Conservation (phyloP, 1,140 invertebrate species). For the Temnothorax longispinosus region DNA sequence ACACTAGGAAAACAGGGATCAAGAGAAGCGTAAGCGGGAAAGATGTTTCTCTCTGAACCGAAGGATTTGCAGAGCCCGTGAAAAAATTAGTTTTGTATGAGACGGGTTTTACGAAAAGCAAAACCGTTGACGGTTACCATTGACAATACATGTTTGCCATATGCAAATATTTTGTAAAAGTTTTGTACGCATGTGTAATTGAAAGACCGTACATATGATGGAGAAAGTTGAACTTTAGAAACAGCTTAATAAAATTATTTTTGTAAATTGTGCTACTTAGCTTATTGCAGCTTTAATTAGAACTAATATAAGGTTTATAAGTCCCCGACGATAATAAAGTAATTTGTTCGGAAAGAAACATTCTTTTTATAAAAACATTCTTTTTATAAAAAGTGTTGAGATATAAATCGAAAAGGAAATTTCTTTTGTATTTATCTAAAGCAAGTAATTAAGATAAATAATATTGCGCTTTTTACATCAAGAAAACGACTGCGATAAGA, state of each 20-base stretch:
- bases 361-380: not conserved
- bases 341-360: not conserved
- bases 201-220: not conserved
- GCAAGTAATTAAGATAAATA: constrained; percentile 44
- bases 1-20: constrained; percentile 72
- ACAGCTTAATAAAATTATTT: not conserved
- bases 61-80: constrained; percentile 43
- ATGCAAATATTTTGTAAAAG: not conserved
- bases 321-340: not conserved
- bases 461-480: constrained; percentile 6
- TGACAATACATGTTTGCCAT: not conserved
- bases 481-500: not conserved
- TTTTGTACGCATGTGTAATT: not conserved
- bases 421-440: not conserved
- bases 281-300: not conserved
- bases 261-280: not conserved
- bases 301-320: not conserved
- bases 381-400: not conserved
- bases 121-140: not conserved
- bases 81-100: constrained; percentile 62
- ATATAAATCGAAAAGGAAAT: constrained; percentile 20
- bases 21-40: constrained; percentile 53
- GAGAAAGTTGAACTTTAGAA: not conserved
- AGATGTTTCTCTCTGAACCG: constrained; percentile 66
- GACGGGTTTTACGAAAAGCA: not conserved